Evolutionary conservation across 2,113 vertebrate genomes (phyloP), one percentile per base, ranked within the genome.

Genomic region (Platichthys stellatus): DNA sequence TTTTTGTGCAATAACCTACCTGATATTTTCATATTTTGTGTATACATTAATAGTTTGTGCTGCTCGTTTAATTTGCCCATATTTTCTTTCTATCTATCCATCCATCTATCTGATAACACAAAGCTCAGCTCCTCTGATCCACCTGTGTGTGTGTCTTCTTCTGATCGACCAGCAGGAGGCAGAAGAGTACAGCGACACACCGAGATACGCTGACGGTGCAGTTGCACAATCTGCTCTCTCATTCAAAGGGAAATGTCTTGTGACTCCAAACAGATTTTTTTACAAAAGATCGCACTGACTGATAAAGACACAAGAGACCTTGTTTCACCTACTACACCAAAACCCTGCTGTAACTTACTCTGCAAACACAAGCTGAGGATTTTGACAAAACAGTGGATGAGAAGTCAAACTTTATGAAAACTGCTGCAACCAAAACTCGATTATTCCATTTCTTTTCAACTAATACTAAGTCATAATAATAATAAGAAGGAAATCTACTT

Each of bases 241-340:
- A 21, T 78, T 69, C 31, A 58, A 56, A 76, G 31, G 54, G 18
- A 58, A 73, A 67, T 1, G 63, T 89, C 87, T 88, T 89, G 82
- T 90, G 86, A 89, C 84, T 85, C 49, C 28, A 83, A 53, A 75
- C 64, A 35, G 83, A 79, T 80, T 83, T 65, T 65, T 74, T 72
- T 18, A 58, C 20, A 31, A 57, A n/a, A 86, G 74, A 89, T 76
- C 69, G n/a, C 20, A 21, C 6, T 3, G n/a, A 62, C 15, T 71
- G 45, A 56, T 38, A 10, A 47, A 62, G 28, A 78, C 63, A 77
- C 23, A 66, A 38, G 58, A 49, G 63, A 78, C 47, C 20, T 68
- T 21, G 65, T 78, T 75, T 78, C 5, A 79, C 31, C 51, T 67
- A 11, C 17, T 14, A 63, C 35, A 47, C 60, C 63, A 63, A 28